Base-by-base conservation (phyloP, 2,797 vertebrate genomes). In the Xyrichtys novacula region DNA sequence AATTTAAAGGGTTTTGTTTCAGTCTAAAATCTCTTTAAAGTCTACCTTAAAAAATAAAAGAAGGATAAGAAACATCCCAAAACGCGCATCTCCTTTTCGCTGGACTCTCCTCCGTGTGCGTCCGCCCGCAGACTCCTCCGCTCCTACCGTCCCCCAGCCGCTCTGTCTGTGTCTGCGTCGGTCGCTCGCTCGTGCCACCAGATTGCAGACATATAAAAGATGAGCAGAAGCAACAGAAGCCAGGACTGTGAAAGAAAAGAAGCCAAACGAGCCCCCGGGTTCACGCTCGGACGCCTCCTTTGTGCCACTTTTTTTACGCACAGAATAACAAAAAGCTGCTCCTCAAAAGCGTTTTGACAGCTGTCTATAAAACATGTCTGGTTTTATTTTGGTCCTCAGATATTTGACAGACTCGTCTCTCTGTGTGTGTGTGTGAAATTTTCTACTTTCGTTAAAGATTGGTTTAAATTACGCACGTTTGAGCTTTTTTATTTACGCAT, bases 211-310 rank as follows among this genome's bases (percentile, higher is more conserved):
- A 81, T 67, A 91, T 89, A 81, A 88, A 89, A 86, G 83, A 78
- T 67, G 87, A 78, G 78, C 75, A 48, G 72, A 70, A 68, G 65
- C 79, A 48, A 62, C 17, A 55, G 81, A 60, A 83, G 76, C 39
- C 72, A 29, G 77, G 40, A 53, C 48, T 69, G 82, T 80, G 43
- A 71, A 47, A 69, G 70, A 89, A 69, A 82, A 79, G 82, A 71
- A 87, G 64, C 78, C 73, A 82, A 91, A 93, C 93, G 84, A 92
- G 83, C 80, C 88, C 88, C 76, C 80, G 71, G 90, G 42, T 95
- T 92, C 91, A 93, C 93, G 90, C 94, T 93, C 89, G 91, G 93
- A 87, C 87, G 89, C 89, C 77, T 95, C 95, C 94, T 96, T 96
- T 98, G 96, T 97, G 92, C 92, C 89, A 70, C 81, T 44, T 86